Percentiles rank a stretch among this genome's conserved stretches.
Conservation (phyloP, 2,888 invertebrate genomes). For the Epistrophella euchroma region DNA sequence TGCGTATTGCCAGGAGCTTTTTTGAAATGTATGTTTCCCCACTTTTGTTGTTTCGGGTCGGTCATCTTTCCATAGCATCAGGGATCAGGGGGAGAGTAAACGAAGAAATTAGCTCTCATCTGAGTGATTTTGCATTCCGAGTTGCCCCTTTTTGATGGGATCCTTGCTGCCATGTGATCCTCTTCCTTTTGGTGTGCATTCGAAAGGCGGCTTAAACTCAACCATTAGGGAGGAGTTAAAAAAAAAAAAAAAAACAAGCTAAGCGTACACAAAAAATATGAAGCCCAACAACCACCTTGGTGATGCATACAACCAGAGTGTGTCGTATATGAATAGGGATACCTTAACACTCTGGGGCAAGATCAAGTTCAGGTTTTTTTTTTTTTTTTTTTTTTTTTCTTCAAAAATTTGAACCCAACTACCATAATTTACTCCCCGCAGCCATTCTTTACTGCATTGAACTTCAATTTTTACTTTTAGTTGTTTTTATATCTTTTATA, state of each 20-base stretch:
- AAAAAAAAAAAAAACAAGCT: neutral
- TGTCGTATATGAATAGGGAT: constrained; percentile 11
- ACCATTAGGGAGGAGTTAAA: constrained; percentile 72
- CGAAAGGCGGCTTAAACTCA: constrained; percentile 74
- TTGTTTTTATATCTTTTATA: constrained; percentile 20
- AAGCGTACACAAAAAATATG: constrained; percentile 22
- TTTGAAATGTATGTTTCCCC: constrained; percentile 63
- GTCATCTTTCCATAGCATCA: neutral
- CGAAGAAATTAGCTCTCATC: constrained; percentile 29
- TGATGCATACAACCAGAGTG: constrained; percentile 15
- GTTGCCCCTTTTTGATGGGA: constrained; percentile 60
- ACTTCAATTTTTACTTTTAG: constrained; percentile 48
- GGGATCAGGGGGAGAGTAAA: neutral
- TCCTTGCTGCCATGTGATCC: constrained; percentile 48
- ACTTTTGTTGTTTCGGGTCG: constrained; percentile 12
- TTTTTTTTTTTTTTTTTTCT: neutral
- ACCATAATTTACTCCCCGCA: constrained; percentile 75
- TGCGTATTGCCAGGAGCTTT: constrained; percentile 76
- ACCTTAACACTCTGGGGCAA: constrained; percentile 55
- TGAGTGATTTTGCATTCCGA: constrained; percentile 66
- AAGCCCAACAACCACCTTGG: constrained; percentile 65
- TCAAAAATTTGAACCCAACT: constrained; percentile 53
- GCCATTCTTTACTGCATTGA: constrained; percentile 61
- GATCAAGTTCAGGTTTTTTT: constrained; percentile 55
- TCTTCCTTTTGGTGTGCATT: constrained; percentile 30